phyloP scores from a whole-genome alignment of 2,113 vertebrate genomes.

The Brachyhypopomus occidentalis region DNA sequence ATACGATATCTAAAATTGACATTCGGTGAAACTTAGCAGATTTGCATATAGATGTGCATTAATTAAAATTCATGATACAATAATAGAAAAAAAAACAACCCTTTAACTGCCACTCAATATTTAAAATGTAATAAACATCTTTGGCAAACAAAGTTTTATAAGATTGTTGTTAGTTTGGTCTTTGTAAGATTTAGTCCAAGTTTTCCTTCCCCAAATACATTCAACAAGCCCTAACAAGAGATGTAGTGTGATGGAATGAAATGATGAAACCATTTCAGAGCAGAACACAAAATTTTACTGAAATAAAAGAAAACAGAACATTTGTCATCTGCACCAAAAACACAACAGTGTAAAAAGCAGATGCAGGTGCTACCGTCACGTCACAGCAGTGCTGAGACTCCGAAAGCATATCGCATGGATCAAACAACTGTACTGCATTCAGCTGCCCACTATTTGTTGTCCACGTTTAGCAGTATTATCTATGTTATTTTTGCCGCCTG shows the following conservation, averaged over 20 bases:
- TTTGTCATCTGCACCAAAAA: not conserved
- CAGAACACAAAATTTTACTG: not conserved
- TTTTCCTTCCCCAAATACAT: not conserved
- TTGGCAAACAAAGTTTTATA: not conserved
- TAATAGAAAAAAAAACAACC: constrained; percentile 8
- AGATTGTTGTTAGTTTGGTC: not conserved
- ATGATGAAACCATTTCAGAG: not conserved
- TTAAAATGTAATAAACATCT: not conserved
- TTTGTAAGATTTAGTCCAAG: not conserved
- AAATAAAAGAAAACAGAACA: not conserved
- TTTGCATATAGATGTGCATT: not conserved
- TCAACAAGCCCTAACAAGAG: not conserved
- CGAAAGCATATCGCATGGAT: too few relatives aligned
- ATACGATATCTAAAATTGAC: constrained; percentile 32
- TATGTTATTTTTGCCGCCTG: too few relatives aligned
- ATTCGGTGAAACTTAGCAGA: not conserved
- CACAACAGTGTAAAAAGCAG: not conserved
- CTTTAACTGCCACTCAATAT: constrained; percentile 28
- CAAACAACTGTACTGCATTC: too few relatives aligned
- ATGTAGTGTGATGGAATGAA: not conserved
- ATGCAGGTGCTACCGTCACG: not conserved
- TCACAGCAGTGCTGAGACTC: too few relatives aligned
- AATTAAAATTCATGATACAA: not conserved
- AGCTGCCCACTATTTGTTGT: too few relatives aligned
- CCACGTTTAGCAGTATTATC: too few relatives aligned